Conservation (phyloP, 2,797 vertebrate genomes). For the Heliangelus exortis region DNA sequence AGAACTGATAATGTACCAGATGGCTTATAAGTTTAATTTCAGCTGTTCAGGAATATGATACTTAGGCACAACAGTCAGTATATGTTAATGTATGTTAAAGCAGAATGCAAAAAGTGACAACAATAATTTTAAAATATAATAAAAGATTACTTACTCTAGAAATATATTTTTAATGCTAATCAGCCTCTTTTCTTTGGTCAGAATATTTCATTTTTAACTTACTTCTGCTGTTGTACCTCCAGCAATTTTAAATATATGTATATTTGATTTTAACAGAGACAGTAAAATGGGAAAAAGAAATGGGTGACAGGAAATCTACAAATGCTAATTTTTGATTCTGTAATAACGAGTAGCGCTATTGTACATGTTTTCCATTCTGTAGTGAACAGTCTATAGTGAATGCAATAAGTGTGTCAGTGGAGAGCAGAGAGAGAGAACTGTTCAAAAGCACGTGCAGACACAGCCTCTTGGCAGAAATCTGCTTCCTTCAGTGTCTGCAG, state of each 20-base stretch:
- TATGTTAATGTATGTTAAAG: neutral
- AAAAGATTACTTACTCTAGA: neutral
- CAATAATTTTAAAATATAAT: neutral
- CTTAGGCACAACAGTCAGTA: neutral
- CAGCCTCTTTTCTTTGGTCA: neutral
- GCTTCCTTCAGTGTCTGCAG: neutral
- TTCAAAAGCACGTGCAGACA: neutral
- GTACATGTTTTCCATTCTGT: neutral
- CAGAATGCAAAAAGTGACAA: neutral
- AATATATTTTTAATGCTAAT: neutral
- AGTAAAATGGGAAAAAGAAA: neutral
- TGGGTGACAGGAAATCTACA: neutral
- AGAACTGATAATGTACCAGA: neutral
- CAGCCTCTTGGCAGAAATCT: neutral
- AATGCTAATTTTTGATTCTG: neutral
- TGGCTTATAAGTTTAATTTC: neutral
- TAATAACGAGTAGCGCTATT: neutral
- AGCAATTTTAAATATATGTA: neutral
- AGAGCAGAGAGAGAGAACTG: neutral
- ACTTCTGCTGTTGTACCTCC: neutral
- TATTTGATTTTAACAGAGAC: neutral
- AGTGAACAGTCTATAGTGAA: neutral
- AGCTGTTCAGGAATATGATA: neutral
- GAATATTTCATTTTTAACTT: neutral
- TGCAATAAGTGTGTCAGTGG: neutral